Conservation (phyloP, 2,797 vertebrate species). For the Chelidonichthys spinosus region DNA sequence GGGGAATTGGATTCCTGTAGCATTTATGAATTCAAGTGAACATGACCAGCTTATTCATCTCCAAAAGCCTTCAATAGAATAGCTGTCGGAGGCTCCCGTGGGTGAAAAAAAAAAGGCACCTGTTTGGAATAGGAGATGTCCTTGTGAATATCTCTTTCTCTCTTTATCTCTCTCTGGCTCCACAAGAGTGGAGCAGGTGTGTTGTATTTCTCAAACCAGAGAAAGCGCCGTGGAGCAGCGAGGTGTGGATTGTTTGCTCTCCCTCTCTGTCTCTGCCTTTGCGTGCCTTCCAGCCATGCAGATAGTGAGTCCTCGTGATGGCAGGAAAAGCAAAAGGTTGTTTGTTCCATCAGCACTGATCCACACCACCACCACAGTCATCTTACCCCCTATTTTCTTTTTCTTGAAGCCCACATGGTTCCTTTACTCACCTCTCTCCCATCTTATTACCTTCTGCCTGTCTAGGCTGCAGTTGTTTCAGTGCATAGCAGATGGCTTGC, state of each 20-base stretch:
- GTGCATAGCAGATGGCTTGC: conserved; percentile 18
- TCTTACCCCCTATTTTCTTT: conserved; percentile 7
- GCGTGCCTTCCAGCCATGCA: conserved; percentile 62
- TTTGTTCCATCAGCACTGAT: conserved; percentile 67
- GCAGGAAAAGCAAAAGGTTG: conserved; percentile 61
- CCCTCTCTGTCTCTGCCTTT: conserved; percentile 34
- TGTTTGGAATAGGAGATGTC: conserved; percentile 54
- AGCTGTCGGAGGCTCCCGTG: conserved; percentile 30
- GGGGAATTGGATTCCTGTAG: conserved; percentile 69
- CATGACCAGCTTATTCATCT: conserved; percentile 70
- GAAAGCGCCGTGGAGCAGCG: conserved; percentile 30
- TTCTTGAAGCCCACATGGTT: conserved; percentile 25
- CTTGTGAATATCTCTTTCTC: conserved; percentile 37
- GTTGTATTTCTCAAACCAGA: conserved; percentile 55
- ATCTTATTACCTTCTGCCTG: conserved; percentile 17
- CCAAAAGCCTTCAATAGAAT: conserved; percentile 40
- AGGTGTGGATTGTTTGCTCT: conserved; percentile 67
- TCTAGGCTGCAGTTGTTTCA: conserved; percentile 24
- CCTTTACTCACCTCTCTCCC: conserved; percentile 18
- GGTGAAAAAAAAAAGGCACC: conserved; percentile 36
- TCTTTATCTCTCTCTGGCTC: conserved; percentile 55
- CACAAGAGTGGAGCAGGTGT: conserved; percentile 64
- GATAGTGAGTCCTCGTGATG: conserved; percentile 55
- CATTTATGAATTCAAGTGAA: conserved; percentile 70
- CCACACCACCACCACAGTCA: conserved; percentile 37